Evolutionary conservation across 2,113 vertebrate species (phyloP).

Genomic region (Grammomys surdaster): DNA sequence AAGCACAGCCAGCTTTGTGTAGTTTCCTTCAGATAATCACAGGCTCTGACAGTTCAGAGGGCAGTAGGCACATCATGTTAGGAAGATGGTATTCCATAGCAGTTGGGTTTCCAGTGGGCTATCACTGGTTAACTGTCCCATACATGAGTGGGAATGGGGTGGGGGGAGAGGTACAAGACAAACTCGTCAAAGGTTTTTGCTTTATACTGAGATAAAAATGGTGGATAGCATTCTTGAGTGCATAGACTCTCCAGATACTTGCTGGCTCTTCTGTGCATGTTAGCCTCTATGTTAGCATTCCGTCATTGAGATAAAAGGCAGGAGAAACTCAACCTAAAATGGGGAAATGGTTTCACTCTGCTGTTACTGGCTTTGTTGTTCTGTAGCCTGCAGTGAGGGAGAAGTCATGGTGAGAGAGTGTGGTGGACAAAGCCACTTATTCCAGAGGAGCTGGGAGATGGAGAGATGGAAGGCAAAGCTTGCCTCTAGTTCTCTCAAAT

Average conservation of each 20-base stretch:
- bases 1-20: not conserved
- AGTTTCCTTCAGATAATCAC: not conserved
- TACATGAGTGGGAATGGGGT: not conserved
- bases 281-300: not conserved
- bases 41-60: not conserved
- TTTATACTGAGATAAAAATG: not conserved
- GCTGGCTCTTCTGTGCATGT: not conserved
- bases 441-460: not conserved
- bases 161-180: not conserved
- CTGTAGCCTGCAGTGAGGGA: not conserved
- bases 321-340: not conserved
- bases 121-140: not conserved
- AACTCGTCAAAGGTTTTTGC: not conserved
- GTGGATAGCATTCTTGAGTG: not conserved
- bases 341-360: not conserved
- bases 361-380: not conserved
- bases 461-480: not conserved
- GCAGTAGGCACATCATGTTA: not conserved
- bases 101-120: not conserved
- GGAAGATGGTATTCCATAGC: not conserved
- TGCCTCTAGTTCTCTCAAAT: not conserved
- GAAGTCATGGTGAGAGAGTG: not conserved
- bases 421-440: not conserved
- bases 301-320: not conserved
- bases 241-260: not conserved